Evolutionary conservation across 23 tunicate genomes (phyloP).

Genomic region (Corella eumyota): DNA sequence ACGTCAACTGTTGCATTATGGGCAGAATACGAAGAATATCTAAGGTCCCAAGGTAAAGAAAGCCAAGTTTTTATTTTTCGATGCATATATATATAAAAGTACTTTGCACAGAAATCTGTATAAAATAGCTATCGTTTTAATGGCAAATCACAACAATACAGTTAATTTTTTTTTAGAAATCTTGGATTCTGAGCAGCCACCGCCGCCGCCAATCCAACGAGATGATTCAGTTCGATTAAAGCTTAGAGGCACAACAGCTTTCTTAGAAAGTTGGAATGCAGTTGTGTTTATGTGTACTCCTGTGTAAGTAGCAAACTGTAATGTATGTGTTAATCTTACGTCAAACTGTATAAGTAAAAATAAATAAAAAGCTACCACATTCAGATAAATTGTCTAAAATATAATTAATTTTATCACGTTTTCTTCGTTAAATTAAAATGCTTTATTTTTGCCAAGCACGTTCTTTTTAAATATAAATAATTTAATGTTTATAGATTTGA

Average conservation of each 20-base stretch:
- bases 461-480: no score
- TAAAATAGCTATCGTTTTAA: no score
- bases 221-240: slow-evolving; percentile 3
- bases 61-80: no score
- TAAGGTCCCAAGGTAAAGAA: slow-evolving; percentile 6
- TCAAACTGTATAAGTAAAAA: not conserved
- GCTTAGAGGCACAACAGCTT: slow-evolving; percentile 13
- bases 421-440: no score
- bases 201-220: slow-evolving; percentile 13
- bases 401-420: no score
- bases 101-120: no score
- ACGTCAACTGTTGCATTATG: slow-evolving; percentile 18
- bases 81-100: no score
- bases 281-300: slow-evolving; percentile 19
- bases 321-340: not conserved
- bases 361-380: not conserved
- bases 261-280: slow-evolving; percentile 12
- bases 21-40: slow-evolving; percentile 15
- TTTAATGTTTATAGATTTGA: slow-evolving; percentile 5
- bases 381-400: no score
- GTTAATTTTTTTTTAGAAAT: slow-evolving; percentile 7
- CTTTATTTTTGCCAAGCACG: no score
- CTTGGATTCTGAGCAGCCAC: slow-evolving; percentile 7
- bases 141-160: no score
- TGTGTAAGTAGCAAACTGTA: not conserved